Evolutionary conservation across 2,113 vertebrate genomes (phyloP).

Genomic region (Acrocephalus kingi): DNA sequence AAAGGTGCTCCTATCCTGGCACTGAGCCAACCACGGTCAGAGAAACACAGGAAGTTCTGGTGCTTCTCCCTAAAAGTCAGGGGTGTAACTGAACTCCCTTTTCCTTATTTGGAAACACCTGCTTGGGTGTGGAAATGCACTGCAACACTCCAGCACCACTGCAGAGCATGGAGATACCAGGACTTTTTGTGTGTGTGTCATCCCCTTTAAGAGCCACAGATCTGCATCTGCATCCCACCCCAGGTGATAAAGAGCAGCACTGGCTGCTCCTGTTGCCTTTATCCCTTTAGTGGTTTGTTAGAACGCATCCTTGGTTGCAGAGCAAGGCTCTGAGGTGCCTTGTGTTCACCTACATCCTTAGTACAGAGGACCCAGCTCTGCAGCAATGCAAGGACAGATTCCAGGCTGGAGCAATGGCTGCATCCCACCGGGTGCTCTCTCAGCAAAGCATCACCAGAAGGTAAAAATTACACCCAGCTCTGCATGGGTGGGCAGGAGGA

Average conservation of each 20-base stretch:
- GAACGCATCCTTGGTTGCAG: not conserved
- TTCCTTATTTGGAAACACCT: no score
- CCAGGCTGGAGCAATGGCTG: not conserved
- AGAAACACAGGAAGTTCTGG: no score
- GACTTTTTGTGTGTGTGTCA: not conserved
- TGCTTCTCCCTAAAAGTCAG: no score
- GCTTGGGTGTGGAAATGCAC: no score
- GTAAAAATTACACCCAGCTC: not conserved
- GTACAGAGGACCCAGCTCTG: not conserved
- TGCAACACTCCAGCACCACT: not conserved
- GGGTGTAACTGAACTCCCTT: no score
- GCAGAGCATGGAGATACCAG: not conserved
- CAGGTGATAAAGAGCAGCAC: not conserved
- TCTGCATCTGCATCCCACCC: not conserved
- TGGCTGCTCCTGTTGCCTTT: not conserved
- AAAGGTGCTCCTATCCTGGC: no score
- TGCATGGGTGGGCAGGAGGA: not conserved
- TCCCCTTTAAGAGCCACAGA: not conserved
- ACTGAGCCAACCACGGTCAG: no score
- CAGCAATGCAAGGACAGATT: not conserved
- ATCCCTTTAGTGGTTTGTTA: not conserved
- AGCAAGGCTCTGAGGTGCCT: not conserved
- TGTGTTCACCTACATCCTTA: not conserved
- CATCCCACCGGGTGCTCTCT: fast-evolving
- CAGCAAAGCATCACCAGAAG: not conserved